These are phyloP conservation scores for Dissostichus mawsoni DNA, from an alignment of 2,113 vertebrate genomes.

Conservation along the genomic window DNA sequence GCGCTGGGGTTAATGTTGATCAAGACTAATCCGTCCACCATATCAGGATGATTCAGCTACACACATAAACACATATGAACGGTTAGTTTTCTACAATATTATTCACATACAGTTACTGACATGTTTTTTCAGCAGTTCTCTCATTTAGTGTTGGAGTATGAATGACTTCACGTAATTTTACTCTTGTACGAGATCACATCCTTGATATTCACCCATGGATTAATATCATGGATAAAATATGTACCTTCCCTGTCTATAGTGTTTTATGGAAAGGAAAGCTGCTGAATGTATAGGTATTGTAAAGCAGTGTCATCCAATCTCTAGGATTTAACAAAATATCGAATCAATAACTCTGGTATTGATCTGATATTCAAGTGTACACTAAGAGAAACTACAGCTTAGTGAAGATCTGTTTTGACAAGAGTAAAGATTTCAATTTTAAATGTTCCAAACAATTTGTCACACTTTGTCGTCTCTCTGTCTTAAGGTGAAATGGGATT, in stretches of 20 bases:
- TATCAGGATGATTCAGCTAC: constrained; percentile 91
- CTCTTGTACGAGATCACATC: neutral
- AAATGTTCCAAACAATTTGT: neutral
- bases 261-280: neutral
- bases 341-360: neutral
- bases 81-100: neutral
- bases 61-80: constrained; percentile 8
- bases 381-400: neutral
- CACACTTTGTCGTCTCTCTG: neutral
- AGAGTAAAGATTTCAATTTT: neutral
- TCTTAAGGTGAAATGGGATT: neutral
- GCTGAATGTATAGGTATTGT: neutral
- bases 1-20: constrained; percentile 94
- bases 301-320: neutral
- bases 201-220: neutral
- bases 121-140: neutral
- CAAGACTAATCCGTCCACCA: constrained; percentile 94
- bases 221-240: neutral
- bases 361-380: neutral
- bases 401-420: neutral
- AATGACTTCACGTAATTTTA: neutral
- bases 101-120: neutral
- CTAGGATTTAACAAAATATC: neutral
- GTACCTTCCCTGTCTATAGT: neutral
- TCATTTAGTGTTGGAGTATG: too few species aligned